Conservation (phyloP, 1,140 invertebrate species). For the Chelonus insularis region DNA sequence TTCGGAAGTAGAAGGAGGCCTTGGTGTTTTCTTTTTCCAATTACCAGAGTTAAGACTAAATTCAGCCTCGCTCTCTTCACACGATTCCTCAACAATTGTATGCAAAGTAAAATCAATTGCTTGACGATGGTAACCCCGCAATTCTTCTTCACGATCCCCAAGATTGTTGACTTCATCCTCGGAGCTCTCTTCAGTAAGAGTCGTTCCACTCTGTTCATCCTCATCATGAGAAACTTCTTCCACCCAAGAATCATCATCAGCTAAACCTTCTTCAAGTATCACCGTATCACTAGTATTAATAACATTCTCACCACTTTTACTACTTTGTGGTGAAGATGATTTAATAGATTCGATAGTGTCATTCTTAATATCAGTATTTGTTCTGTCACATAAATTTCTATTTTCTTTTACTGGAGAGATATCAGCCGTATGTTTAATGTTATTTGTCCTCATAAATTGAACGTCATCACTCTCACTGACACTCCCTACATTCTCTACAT, state of each 20-base stretch:
- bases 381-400: neutral
- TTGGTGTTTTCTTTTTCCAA: conserved; percentile 39
- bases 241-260: conserved; percentile 86
- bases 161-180: conserved; percentile 60
- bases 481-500: conserved; percentile 43
- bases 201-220: conserved; percentile 61
- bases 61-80: conserved; percentile 85
- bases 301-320: conserved; percentile 3
- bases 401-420: neutral
- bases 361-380: conserved; percentile 27
- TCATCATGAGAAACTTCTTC: conserved; percentile 80
- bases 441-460: neutral
- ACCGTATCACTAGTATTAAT: conserved; percentile 60
- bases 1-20: conserved; percentile 76
- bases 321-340: too few species aligned
- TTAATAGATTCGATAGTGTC: conserved; percentile 18
- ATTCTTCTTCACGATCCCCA: conserved; percentile 76
- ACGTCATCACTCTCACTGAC: conserved; percentile 56
- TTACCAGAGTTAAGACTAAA: conserved; percentile 55
- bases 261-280: conserved; percentile 80
- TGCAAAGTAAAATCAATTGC: conserved; percentile 88
- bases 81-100: conserved; percentile 92
- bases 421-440: neutral
- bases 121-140: conserved; percentile 76
- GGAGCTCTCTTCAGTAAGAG: conserved; percentile 61